Evolutionary conservation across 2,888 invertebrate genomes (phyloP).

Genomic region (Drosophila longiperda): DNA sequence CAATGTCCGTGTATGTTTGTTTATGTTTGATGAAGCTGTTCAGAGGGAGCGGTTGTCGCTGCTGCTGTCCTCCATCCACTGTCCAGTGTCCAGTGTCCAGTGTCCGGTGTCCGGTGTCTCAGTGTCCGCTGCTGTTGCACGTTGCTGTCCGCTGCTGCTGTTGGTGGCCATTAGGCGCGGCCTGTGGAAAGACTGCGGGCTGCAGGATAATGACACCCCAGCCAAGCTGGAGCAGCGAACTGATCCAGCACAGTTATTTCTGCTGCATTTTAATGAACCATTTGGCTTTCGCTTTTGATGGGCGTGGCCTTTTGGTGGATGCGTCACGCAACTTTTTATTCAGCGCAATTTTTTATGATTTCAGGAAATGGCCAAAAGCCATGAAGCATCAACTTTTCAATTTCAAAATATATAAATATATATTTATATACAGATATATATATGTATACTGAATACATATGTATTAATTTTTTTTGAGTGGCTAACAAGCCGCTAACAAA

Average conservation of each 20-base stretch:
- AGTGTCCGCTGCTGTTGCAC: constrained; percentile 1
- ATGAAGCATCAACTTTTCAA: constrained; percentile 71
- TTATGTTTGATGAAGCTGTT: constrained; percentile 77
- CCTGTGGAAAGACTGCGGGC: constrained; percentile 58
- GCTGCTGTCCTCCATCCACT: constrained; percentile 34
- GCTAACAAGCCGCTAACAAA: constrained; percentile 81
- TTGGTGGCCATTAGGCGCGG: constrained; percentile 78
- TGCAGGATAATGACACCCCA: constrained; percentile 61
- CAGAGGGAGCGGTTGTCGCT: constrained; percentile 62
- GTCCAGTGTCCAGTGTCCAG: constrained; percentile 3
- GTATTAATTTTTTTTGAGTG: constrained; percentile 21
- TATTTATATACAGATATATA: constrained; percentile 1
- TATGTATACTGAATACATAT: not conserved
- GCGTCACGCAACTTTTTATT: constrained; percentile 69
- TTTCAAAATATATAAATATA: constrained; percentile 32
- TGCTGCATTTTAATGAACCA: constrained; percentile 46
- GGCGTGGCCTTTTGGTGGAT: constrained; percentile 66
- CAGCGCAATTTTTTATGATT: constrained; percentile 63
- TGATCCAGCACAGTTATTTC: constrained; percentile 50
- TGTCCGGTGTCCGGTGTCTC: constrained; percentile 10
- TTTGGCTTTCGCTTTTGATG: constrained; percentile 57
- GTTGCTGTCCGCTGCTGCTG: constrained; percentile 51
- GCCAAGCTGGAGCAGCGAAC: constrained; percentile 19
- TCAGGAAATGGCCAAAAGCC: constrained; percentile 78
- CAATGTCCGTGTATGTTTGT: constrained; percentile 67